Evolutionary conservation across 2,113 vertebrate genomes (phyloP).

Genomic region (Zosterops hypoxanthus): DNA sequence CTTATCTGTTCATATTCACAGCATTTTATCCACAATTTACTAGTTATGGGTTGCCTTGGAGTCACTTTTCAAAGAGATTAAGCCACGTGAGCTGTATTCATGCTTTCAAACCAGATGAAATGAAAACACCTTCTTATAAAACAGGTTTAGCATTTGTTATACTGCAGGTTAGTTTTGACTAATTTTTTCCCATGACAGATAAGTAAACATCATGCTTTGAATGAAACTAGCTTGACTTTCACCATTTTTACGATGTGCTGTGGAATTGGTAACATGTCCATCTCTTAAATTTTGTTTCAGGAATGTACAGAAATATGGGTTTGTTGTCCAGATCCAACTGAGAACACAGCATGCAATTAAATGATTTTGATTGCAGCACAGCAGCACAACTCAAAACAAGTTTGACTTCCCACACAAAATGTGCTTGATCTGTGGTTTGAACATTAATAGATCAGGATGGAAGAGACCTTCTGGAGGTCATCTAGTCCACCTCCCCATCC

Average conservation of each 20-base stretch:
- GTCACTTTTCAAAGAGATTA: constrained; percentile 1
- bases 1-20: constrained; percentile 33
- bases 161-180: neutral
- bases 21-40: constrained; percentile 15
- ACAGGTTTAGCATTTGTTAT: neutral
- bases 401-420: neutral
- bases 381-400: neutral
- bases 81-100: neutral
- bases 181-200: neutral
- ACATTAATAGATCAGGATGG: neutral
- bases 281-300: neutral
- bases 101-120: neutral
- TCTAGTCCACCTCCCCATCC: accelerated
- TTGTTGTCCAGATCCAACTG: neutral
- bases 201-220: neutral
- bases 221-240: neutral
- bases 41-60: neutral
- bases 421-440: neutral
- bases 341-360: neutral
- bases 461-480: neutral
- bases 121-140: neutral
- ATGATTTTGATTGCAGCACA: neutral
- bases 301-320: neutral
- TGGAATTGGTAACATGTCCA: neutral
- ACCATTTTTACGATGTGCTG: neutral